Evolutionary conservation across 2,888 invertebrate species (phyloP).

Genomic region (Lagria hirta): DNA sequence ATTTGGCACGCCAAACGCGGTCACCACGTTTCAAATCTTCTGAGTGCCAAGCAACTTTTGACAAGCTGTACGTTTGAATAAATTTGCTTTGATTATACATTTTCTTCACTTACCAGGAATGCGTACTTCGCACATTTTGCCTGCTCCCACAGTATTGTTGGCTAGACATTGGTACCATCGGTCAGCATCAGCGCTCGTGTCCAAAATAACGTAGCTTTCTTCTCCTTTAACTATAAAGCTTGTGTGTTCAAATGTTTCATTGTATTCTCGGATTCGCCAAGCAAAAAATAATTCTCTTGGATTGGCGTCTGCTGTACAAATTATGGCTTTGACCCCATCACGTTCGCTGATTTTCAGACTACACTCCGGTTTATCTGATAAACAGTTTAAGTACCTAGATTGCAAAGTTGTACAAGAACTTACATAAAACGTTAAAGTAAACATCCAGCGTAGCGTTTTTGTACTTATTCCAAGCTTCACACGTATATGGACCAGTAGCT

Average conservation of each 20-base stretch:
- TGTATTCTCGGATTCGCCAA: conserved; percentile 83
- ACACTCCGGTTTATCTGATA: conserved; percentile 81
- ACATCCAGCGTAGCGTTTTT: conserved; percentile 71
- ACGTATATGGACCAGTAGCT: conserved; percentile 76
- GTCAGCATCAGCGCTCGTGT: conserved; percentile 62
- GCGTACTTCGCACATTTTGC: conserved; percentile 65
- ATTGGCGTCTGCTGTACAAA: conserved; percentile 81
- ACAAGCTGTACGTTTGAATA: too few relatives aligned
- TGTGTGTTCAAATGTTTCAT: conserved; percentile 67
- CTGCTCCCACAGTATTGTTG: conserved; percentile 76
- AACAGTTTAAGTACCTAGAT: background rate
- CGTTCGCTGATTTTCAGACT: conserved; percentile 72
- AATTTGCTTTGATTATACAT: too few relatives aligned
- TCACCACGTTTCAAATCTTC: too few relatives aligned
- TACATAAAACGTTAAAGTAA: conserved; percentile 81
- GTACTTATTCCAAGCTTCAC: conserved; percentile 78
- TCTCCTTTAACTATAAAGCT: conserved; percentile 1
- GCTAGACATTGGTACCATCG: conserved; percentile 84
- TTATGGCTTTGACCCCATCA: conserved; percentile 73
- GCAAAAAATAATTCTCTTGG: conserved; percentile 75
- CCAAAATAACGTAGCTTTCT: conserved; percentile 64
- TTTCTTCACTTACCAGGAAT: conserved; percentile 66
- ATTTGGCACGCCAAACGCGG: too few relatives aligned
- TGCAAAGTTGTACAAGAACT: too few relatives aligned
- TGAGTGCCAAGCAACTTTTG: too few relatives aligned